Evolutionary conservation across 37 sponge, comb jelly and placozoan species (phyloP).

Genomic region (Agelas oroides): DNA sequence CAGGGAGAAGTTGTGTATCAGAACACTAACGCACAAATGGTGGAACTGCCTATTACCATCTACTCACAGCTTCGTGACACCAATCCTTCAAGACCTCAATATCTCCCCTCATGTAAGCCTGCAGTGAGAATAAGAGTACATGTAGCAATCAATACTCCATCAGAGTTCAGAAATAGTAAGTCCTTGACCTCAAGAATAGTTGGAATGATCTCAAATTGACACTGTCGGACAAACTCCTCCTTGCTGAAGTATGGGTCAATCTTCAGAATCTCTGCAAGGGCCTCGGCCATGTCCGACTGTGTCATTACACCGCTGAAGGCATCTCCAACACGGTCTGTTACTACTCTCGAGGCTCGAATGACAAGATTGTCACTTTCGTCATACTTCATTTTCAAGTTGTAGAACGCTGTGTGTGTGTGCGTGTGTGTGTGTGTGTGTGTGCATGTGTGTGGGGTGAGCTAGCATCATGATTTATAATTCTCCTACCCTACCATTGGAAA

Average conservation of each 20-base stretch:
- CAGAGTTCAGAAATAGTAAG: too few relatives aligned
- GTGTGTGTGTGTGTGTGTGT: too few relatives aligned
- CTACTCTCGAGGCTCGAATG: constrained; percentile 76
- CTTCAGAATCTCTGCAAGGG: constrained; percentile 82
- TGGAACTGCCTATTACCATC: too few relatives aligned
- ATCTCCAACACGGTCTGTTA: constrained; percentile 85
- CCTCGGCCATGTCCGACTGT: constrained; percentile 83
- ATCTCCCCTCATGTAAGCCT: constrained; percentile 78
- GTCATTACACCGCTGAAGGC: constrained; percentile 65
- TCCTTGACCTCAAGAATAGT: constrained; percentile 78
- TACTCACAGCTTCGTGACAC: constrained; percentile 85
- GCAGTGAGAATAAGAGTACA: not conserved
- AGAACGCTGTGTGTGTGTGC: constrained; percentile 40
- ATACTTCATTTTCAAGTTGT: constrained; percentile 77
- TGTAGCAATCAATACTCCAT: too few relatives aligned
- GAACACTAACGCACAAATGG: too few relatives aligned
- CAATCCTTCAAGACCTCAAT: constrained; percentile 77
- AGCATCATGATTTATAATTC: too few relatives aligned
- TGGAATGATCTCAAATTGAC: constrained; percentile 88
- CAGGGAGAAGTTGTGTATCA: too few relatives aligned
- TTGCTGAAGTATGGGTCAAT: constrained; percentile 83
- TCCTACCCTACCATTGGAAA: constrained; percentile 80
- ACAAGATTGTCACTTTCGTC: constrained; percentile 95
- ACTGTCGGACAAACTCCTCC: constrained; percentile 75
- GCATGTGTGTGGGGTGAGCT: not conserved